Conservation (phyloP, 2,113 vertebrate species). For the Vireo altiloquus region DNA sequence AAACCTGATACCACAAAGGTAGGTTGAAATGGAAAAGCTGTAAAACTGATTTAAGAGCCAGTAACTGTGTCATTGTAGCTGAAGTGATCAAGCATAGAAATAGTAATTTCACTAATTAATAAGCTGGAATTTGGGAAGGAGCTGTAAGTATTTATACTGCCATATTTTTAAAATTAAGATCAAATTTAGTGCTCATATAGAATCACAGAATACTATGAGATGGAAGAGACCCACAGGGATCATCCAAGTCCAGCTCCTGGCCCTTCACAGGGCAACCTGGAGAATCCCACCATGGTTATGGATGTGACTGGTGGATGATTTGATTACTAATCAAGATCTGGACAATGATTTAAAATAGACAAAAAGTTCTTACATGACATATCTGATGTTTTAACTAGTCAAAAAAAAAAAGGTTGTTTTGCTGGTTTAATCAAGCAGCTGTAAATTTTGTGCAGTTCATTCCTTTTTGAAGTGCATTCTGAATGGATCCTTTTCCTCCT, state of each 20-base stretch:
- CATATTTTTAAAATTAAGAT: not conserved
- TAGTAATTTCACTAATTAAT: not conserved
- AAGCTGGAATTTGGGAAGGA: not conserved
- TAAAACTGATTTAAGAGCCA: not conserved
- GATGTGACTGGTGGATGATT: not conserved
- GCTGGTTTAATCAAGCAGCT: not conserved
- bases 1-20: conserved; percentile 26
- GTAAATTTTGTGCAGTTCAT: not conserved
- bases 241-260: not conserved
- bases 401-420: not conserved
- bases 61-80: not conserved
- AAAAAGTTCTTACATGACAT: not conserved
- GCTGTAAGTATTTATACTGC: not conserved
- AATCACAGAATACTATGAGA: not conserved
- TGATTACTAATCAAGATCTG: not conserved
- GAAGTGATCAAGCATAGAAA: not conserved
- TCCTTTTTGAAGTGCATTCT: not conserved
- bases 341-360: not conserved
- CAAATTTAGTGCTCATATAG: not conserved
- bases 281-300: not conserved
- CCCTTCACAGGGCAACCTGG: not conserved
- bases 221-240: not conserved
- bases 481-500: not conserved
- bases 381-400: not conserved
- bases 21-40: not conserved